phyloP scores from a whole-genome alignment of 64 coral and sea anemone genomes.

The Cladopsammia gracilis region DNA sequence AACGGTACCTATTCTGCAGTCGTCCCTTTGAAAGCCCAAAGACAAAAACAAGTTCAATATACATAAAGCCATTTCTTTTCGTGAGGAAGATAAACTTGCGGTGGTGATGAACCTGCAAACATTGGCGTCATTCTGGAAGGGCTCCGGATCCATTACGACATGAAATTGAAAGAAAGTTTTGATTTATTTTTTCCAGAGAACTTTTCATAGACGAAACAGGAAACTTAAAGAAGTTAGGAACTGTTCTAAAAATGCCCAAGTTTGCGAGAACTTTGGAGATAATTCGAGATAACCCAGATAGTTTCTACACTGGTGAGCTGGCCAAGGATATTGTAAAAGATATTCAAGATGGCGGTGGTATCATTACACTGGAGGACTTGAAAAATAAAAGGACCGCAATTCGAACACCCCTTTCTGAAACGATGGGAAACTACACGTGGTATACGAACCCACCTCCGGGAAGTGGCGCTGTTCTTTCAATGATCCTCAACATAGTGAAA shows the following conservation, averaged over 20 bases:
- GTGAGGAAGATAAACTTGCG: no score
- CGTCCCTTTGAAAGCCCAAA: no score
- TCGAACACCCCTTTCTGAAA: constrained; percentile 49
- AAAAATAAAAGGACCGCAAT: constrained; percentile 50
- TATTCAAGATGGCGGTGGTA: constrained; percentile 46
- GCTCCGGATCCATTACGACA: neutral
- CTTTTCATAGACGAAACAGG: constrained; percentile 59
- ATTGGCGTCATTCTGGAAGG: no score
- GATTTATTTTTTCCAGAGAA: constrained; percentile 36
- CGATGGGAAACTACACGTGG: constrained; percentile 33
- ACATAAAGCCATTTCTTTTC: no score
- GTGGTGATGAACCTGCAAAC: no score
- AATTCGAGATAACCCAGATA: constrained; percentile 84
- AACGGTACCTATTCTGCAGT: no score
- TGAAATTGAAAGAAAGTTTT: neutral
- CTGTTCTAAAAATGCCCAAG: constrained; percentile 70
- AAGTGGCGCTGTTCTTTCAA: constrained; percentile 70
- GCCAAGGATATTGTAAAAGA: constrained; percentile 81
- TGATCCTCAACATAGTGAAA: constrained; percentile 93
- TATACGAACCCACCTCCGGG: constrained; percentile 75
- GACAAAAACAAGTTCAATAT: no score
- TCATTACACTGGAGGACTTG: constrained; percentile 75
- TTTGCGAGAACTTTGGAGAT: constrained; percentile 76
- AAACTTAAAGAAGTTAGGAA: constrained; percentile 46
- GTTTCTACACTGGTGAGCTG: constrained; percentile 83